Evolutionary conservation across 2,888 invertebrate genomes (phyloP), one percentile per base, ranked within the genome.

Genomic region (Brenthis hecate): DNA sequence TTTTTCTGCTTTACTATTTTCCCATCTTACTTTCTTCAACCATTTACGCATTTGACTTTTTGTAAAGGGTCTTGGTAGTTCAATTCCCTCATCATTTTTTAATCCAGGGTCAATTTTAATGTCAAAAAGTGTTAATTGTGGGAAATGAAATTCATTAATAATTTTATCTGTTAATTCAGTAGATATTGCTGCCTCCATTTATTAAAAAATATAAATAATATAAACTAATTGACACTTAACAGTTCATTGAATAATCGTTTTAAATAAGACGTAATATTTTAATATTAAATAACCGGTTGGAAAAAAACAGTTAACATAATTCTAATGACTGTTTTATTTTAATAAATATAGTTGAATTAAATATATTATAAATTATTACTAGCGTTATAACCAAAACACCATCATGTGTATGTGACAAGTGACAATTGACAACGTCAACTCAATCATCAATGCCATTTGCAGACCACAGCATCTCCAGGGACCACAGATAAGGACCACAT

Each of bases 21-120:
- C 94, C 96, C 96, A 97, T 85, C 95, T 95, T 43, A 96, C 94
- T 79, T 94, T 94, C 81, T 95, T 96, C 71, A 93, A 87, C 80
- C 95, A 93, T 79, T 94, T 96, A 73, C 96, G 95, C 79, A 95
- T 87, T 81, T 96, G 95, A 77, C 94, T 94, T 86, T 96, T 96
- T 0, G 89, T 93, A 73, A 88, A 92, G 1, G 93, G 93, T 69
- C 93, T 82, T 0, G 93, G 92, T 65, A 89, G 71, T 69, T 90
- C 89, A 68, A 85, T 87, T 3, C 93, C 93, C 47, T 87, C 85
- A 47, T 88, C 86, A 74, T 91, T 91, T 78, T 91, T 90, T 71
- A 92, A 77, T 14, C 92, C 92, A n/a, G 92, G 88, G 76, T 92
- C 92, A 70, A 88, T 81, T 13, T 79, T 84, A 36, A 92, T 80